Evolutionary conservation across 2,888 invertebrate genomes (phyloP).

Genomic region (Mystacides longicornis): DNA sequence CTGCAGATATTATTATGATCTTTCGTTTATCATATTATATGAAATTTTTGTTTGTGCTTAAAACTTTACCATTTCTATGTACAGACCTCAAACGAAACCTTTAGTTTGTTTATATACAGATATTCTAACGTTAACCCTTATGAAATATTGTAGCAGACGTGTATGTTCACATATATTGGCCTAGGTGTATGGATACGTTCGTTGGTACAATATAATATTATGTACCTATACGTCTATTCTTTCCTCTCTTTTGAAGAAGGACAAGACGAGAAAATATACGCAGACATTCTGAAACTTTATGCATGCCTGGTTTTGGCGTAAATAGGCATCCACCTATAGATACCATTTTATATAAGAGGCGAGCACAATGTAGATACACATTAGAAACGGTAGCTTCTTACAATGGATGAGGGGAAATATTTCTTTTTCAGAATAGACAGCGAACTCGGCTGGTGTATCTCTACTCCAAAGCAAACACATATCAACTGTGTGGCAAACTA

Average conservation of each 20-base stretch:
- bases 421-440: not conserved
- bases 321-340: not conserved
- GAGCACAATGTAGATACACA: not conserved
- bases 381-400: not conserved
- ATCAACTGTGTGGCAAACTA: no score
- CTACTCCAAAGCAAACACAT: no score
- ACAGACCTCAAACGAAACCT: no score
- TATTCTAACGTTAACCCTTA: not conserved
- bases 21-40: no score
- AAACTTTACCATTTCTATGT: no score
- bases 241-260: not conserved
- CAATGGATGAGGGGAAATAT: not conserved
- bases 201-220: not conserved
- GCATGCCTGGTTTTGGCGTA: conserved; percentile 2
- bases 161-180: no score
- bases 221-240: not conserved
- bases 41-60: no score
- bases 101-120: not conserved
- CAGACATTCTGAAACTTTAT: not conserved
- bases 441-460: no score
- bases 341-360: not conserved
- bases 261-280: not conserved
- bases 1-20: no score
- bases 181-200: no score
- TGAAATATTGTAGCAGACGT: not conserved